phyloP scores from a whole-genome alignment of 2,797 vertebrate genomes.

The Ciconia nigra region DNA sequence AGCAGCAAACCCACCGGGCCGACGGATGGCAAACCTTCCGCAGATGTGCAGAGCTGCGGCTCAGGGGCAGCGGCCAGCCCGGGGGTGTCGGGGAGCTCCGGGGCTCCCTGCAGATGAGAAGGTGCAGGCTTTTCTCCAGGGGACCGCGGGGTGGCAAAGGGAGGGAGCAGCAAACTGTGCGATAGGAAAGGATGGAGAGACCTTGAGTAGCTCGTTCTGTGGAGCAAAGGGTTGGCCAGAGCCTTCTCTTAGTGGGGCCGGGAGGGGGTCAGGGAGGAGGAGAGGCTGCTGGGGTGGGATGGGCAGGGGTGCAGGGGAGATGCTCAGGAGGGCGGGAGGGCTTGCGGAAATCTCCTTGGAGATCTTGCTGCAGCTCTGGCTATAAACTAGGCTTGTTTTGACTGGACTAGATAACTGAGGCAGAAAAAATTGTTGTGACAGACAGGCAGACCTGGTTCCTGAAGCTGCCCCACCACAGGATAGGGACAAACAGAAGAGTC shows the following conservation, averaged over 20 bases:
- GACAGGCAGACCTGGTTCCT: neutral
- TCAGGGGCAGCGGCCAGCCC: neutral
- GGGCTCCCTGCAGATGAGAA: neutral
- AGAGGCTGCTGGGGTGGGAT: neutral
- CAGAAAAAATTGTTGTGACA: slow-evolving; percentile 4
- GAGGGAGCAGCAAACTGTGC: neutral
- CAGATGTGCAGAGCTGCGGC: neutral
- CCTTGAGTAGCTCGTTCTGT: neutral
- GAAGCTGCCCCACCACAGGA: neutral
- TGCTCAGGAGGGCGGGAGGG: neutral
- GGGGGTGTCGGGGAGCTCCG: neutral
- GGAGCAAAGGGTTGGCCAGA: neutral
- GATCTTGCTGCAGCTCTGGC: neutral
- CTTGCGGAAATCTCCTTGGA: neutral
- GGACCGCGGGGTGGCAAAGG: neutral
- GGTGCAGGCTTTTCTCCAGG: neutral
- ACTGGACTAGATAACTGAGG: neutral
- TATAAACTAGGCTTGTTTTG: neutral
- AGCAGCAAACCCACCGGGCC: neutral
- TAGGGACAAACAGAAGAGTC: neutral
- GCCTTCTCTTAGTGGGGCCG: neutral
- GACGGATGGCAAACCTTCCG: neutral
- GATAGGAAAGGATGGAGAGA: neutral
- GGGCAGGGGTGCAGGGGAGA: neutral
- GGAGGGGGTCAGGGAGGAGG: neutral